These are phyloP conservation scores for Drosophila prostipennis DNA, from an alignment of 2,888 invertebrate genomes.

Conservation along the genomic window DNA sequence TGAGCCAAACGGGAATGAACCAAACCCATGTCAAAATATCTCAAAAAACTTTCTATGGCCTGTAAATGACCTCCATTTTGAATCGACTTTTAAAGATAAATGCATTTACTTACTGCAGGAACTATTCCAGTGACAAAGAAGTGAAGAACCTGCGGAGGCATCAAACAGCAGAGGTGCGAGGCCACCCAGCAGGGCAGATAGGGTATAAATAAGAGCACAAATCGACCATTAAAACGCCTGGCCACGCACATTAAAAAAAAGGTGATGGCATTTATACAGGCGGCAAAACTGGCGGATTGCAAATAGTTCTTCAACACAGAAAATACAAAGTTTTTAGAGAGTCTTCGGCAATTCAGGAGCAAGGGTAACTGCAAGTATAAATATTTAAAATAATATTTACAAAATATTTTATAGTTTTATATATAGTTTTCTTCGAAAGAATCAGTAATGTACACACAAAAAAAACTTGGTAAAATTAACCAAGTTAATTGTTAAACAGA, in stretches of 20 bases:
- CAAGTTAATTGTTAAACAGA: too few relatives aligned
- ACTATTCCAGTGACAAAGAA: conserved; percentile 52
- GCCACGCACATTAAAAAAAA: conserved; percentile 49
- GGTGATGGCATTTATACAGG: conserved; percentile 43
- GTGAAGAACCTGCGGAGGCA: conserved; percentile 38
- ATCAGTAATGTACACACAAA: too few relatives aligned
- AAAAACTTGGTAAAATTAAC: too few relatives aligned
- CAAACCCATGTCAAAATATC: conserved; percentile 45
- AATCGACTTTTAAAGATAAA: accelerated
- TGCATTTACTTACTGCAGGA: conserved; percentile 41
- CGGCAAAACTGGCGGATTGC: conserved; percentile 28
- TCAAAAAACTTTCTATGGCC: conserved; percentile 54
- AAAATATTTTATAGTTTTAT: too few relatives aligned
- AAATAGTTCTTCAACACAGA: conserved; percentile 44
- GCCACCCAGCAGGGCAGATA: conserved; percentile 38
- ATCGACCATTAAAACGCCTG: conserved; percentile 46
- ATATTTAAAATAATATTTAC: too few relatives aligned
- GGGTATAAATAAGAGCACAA: conserved; percentile 22
- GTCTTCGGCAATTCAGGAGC: conserved; percentile 42
- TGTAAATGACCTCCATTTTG: conserved; percentile 2
- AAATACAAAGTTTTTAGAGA: conserved; percentile 16
- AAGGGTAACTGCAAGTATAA: conserved; percentile 49
- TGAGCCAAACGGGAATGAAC: conserved; percentile 52
- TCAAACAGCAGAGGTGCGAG: conserved; percentile 43
- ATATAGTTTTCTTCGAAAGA: too few relatives aligned